Base-by-base conservation (phyloP, 2,113 vertebrate genomes). In the Microtus oregoni region DNA sequence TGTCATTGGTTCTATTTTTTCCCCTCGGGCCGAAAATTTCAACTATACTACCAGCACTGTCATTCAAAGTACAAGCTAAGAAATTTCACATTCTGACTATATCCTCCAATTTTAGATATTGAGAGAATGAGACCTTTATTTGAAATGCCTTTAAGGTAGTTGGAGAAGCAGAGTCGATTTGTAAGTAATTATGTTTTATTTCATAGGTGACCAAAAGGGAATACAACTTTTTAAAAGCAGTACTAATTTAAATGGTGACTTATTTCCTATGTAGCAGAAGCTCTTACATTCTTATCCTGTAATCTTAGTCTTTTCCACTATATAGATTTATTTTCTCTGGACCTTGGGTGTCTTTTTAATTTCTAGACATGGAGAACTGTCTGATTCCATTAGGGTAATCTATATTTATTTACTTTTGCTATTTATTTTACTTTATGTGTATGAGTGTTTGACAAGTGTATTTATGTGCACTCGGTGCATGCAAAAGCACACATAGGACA, bases 131-230 rank as follows among this genome's bases (percentile, higher is more conserved):
- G 55, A 41, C n/a, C 7, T 63, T 63, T 47, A 65, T 19, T 63
- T 87, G 63, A 35, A 82, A 82, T 83, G 13, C 44, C 30, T 61
- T 75, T 19, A 76, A 79, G 5, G 15, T 32, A 38, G 3, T 65
- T 96, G 10, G 22, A 88, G 79, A 97, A 90, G 67, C 19, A 70
- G 1, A 81, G 2, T 67, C 4, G 35, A 55, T 72, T 35, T 87
- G 20, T 72, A 67, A 97, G 50, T 90, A 5, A 97, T 58, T 38
- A 67, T 32, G 30, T 86, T 92, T 91, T 91, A 91, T 86, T 73
- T 95, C 32, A 50, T 55, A 28, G 91, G 38, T 35, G 86, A 89
- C 26, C 26, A 65, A 89, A 94, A 50, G 15, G 12, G 15, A 58
- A 17, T 50, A 65, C 30, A 70, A 75, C 61, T 79, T 15, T 47